Percentiles rank a stretch among this genome's conserved stretches.
These are phyloP conservation scores for Anableps anableps DNA, from an alignment of 2,797 vertebrate species.

Conservation along the genomic window DNA sequence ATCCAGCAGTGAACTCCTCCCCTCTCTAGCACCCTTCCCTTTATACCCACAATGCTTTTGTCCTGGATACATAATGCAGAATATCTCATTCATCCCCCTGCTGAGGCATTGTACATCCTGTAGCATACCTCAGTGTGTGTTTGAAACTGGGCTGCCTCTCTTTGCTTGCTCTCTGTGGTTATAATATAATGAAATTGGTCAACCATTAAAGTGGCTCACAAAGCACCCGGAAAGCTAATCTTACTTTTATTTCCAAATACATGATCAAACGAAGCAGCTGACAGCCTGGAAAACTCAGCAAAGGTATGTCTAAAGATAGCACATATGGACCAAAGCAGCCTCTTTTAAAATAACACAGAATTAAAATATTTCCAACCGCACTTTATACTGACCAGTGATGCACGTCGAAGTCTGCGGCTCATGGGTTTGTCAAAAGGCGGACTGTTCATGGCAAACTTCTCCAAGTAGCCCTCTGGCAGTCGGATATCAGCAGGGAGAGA, in stretches of 20 bases:
- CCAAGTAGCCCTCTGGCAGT: slow-evolving; percentile 85
- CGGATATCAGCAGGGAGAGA: slow-evolving; percentile 86
- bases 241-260: slow-evolving; percentile 42
- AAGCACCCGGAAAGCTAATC: slow-evolving; percentile 28
- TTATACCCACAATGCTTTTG: slow-evolving; percentile 65
- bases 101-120: slow-evolving; percentile 61
- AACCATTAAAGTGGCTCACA: slow-evolving; percentile 42
- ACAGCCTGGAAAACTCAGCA: slow-evolving; percentile 13
- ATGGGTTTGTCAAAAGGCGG: slow-evolving; percentile 86
- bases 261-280: slow-evolving; percentile 26
- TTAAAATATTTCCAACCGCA: slow-evolving; percentile 26
- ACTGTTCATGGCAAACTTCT: slow-evolving; percentile 86
- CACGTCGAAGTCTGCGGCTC: slow-evolving; percentile 83
- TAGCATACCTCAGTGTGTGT: slow-evolving; percentile 32
- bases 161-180: slow-evolving; percentile 16
- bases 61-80: slow-evolving; percentile 68
- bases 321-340: background rate
- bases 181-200: slow-evolving; percentile 41
- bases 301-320: slow-evolving; percentile 2
- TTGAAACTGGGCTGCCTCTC: slow-evolving; percentile 22
- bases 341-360: slow-evolving; percentile 12
- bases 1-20: slow-evolving; percentile 16
- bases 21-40: slow-evolving; percentile 18
- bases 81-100: slow-evolving; percentile 59
- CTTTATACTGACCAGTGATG: slow-evolving; percentile 80